Conservation (phyloP, 2,113 vertebrate species). For the Otis tarda region DNA sequence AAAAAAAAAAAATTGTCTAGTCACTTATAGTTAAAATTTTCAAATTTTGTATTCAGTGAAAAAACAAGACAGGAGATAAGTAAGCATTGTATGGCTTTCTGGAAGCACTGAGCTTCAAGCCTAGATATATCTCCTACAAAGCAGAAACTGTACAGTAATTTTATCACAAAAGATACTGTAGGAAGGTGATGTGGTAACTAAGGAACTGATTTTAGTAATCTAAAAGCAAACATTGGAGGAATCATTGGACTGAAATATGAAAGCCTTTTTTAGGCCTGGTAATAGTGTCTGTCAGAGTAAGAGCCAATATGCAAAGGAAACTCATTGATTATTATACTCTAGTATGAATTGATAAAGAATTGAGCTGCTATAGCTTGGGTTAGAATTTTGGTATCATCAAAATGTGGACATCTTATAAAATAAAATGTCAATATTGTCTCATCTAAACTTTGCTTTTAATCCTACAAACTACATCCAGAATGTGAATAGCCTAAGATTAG, state of each 20-base stretch:
- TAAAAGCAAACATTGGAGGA: neutral
- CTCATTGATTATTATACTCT: neutral
- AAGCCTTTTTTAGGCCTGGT: neutral
- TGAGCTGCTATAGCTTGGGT: neutral
- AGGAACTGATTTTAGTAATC: neutral
- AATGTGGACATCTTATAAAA: neutral
- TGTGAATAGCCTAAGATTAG: neutral
- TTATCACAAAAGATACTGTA: neutral
- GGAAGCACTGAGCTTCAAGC: neutral
- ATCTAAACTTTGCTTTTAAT: neutral
- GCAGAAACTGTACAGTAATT: neutral
- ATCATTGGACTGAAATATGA: neutral
- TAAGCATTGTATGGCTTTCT: neutral
- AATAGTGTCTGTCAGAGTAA: neutral
- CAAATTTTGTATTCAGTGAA: neutral
- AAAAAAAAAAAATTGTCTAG: neutral
- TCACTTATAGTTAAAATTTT: neutral
- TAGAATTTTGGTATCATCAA: neutral
- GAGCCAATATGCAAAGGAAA: neutral
- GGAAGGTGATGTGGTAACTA: neutral
- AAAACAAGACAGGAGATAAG: neutral
- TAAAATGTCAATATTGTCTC: neutral
- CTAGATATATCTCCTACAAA: neutral
- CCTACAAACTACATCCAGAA: neutral
- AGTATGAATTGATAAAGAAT: neutral